Evolutionary conservation across 2,113 vertebrate species (phyloP), one percentile per base, ranked within the genome.

Genomic region (Zosterops lateralis): DNA sequence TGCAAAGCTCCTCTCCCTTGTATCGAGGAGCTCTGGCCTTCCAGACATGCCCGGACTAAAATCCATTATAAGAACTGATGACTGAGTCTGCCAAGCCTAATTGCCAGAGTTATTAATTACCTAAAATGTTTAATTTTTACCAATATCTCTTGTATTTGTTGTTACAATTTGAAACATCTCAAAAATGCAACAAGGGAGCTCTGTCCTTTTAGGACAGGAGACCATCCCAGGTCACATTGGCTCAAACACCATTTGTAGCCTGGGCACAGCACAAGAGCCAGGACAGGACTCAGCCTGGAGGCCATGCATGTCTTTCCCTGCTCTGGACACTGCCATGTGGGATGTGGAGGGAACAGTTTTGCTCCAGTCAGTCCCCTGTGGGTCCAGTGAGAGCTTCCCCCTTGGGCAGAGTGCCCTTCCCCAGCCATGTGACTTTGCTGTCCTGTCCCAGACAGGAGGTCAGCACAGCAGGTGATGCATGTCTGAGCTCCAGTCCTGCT

Each of bases 41-140:
- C 77, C 70, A 85, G 81, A 73, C 32, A 72, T 1, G 53, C 61
- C 81, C 66, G 67, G 89, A 78, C 32, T 76, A 42, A 85, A 82
- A 89, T 3, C 71, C 67, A 51, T 47, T 28, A 5, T 51, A 86
- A 90, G 31, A 51, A 34, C 68, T 51, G 66, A 71, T 29, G 58
- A 32, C 74, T 31, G 62, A 92, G 42, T 38, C 74, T 74, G 78
- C 73, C 75, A 85, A 77, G 48, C 26, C 67, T 85, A 85, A 97
- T 91, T 89, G 51, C 58, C 26, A 47, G 81, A 83, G 82, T 91
- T 95, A 93, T 83, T 94, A 92, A 94, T 96, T 95, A 94, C 64
- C 87, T 80, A 92, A 87, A 83, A 91, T 32, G 75, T 88, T 94
- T 96, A 71, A 85, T 73, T 95, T 84, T 92, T 92, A 87, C 78